Conservation (phyloP, 2,113 vertebrate species). For the Bungarus multicinctus region DNA sequence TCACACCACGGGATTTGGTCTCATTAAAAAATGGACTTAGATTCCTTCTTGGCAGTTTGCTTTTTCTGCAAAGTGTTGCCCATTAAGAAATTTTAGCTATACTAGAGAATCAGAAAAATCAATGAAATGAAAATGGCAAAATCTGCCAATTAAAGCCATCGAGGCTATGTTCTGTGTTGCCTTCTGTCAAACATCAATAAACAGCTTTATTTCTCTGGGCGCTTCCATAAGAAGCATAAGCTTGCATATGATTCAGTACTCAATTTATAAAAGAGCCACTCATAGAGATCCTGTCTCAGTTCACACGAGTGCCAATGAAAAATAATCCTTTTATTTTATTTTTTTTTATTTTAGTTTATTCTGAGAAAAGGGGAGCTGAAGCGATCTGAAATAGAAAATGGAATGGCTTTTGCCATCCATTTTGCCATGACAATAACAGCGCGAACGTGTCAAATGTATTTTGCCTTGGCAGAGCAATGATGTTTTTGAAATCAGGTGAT, state of each 20-base stretch:
- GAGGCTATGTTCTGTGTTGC: constrained; percentile 8
- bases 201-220: constrained; percentile 20
- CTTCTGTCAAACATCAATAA: constrained; percentile 44
- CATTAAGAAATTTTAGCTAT: constrained; percentile 7
- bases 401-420: neutral
- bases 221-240: neutral
- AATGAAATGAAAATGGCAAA: neutral
- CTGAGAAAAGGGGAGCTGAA: accelerated
- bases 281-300: constrained; percentile 14
- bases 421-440: neutral
- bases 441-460: constrained; percentile 20
- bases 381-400: neutral
- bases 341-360: constrained; percentile 23
- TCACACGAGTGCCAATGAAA: constrained; percentile 17
- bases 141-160: constrained; percentile 30
- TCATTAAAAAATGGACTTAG: neutral
- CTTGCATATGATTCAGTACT: neutral
- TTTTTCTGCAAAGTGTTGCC: neutral
- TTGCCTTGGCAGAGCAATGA: constrained; percentile 12
- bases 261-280: constrained; percentile 16
- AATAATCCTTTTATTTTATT: constrained; percentile 8
- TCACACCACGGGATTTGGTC: accelerated
- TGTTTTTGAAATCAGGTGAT: constrained; percentile 13
- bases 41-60: neutral
- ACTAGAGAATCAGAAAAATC: constrained; percentile 4